These are phyloP conservation scores for Phylloscopus trochiloides DNA, from an alignment of 2,113 vertebrate species.

Conservation along the genomic window DNA sequence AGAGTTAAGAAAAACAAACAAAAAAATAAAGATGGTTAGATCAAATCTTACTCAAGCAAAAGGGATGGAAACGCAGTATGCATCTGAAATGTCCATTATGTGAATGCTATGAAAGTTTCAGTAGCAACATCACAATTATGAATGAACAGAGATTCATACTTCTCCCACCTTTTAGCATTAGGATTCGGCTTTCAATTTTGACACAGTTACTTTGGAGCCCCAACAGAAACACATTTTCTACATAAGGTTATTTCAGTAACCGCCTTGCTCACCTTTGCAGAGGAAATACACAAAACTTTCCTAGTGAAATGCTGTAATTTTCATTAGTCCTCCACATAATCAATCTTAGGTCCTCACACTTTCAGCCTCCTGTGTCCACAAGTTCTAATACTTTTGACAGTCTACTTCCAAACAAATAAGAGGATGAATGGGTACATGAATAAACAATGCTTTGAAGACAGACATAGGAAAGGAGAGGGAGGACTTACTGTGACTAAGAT, in stretches of 20 bases:
- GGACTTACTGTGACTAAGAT: background rate
- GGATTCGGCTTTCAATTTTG: background rate
- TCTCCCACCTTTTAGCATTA: background rate
- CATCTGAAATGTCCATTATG: background rate
- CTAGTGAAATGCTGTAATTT: background rate
- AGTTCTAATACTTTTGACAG: background rate
- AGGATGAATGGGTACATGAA: background rate
- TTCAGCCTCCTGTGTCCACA: background rate
- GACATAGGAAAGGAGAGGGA: background rate
- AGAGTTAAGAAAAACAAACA: background rate
- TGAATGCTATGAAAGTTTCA: background rate
- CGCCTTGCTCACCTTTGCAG: background rate
- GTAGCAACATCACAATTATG: background rate
- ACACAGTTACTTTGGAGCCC: background rate
- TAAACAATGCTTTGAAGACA: background rate
- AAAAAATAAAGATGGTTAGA: background rate
- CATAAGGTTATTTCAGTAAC: background rate
- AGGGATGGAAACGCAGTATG: background rate
- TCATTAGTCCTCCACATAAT: background rate
- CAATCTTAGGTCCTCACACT: background rate
- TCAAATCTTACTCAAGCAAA: background rate
- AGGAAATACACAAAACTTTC: background rate
- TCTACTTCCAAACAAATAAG: background rate
- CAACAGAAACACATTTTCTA: background rate
- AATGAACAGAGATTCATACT: background rate